A percentile compares a stretch with the other conserved stretches of the same genome.
These are phyloP conservation scores for Bimastos eiseni DNA, from an alignment of 2,888 invertebrate species.

Conservation along the genomic window DNA sequence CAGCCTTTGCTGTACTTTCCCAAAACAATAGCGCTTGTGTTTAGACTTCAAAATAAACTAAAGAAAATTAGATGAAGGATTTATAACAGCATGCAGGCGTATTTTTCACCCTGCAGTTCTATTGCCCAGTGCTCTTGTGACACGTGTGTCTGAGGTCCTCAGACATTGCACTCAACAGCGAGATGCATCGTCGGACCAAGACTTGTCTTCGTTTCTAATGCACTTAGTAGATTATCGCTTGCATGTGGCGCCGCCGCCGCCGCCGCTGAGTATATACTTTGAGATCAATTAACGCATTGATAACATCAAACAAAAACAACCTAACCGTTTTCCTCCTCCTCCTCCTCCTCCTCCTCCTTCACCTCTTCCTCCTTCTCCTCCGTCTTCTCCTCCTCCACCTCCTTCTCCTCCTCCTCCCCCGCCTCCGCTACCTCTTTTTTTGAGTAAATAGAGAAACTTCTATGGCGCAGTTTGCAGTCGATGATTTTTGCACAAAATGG, in stretches of 20 bases:
- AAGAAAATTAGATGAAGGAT: neutral
- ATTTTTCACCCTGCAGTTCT: too few relatives aligned
- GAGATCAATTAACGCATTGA: neutral
- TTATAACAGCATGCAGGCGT: too few relatives aligned
- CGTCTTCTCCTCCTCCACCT: too few relatives aligned
- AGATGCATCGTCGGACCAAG: neutral
- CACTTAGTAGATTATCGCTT: conserved; percentile 3
- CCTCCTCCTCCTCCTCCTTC: too few relatives aligned
- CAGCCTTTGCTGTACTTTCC: neutral
- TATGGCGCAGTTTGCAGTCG: neutral
- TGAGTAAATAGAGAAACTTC: neutral
- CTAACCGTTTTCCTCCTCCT: too few relatives aligned
- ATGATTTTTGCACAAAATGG: neutral
- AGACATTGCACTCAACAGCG: neutral
- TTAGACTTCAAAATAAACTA: neutral
- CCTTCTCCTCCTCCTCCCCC: too few relatives aligned
- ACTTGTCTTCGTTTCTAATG: neutral
- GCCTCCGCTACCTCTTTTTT: too few relatives aligned
- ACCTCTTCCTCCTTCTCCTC: too few relatives aligned
- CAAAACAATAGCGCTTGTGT: neutral
- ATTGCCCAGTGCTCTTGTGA: neutral
- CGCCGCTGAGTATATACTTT: neutral
- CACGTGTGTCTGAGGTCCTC: neutral
- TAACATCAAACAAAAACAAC: neutral
- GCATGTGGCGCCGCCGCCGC: too few relatives aligned